Evolutionary conservation across 2,113 vertebrate species (phyloP).

Genomic region (Thinocorus orbignyianus): DNA sequence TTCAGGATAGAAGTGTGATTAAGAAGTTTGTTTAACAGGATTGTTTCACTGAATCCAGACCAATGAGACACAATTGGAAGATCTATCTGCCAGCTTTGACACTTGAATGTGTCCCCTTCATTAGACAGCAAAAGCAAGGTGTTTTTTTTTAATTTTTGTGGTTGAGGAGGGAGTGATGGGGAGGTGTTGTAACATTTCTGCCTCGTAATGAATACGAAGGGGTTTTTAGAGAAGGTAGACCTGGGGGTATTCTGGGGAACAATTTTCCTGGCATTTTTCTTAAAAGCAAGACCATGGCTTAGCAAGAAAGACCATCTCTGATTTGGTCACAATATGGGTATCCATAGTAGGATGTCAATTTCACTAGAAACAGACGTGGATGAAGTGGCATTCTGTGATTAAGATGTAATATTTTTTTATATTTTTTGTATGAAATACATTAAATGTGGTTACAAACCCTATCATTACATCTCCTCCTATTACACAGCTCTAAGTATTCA

Average conservation of each 20-base stretch:
- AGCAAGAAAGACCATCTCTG: neutral
- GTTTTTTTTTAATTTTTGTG: no score
- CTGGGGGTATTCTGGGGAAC: neutral
- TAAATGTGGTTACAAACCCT: neutral
- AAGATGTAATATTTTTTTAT: neutral
- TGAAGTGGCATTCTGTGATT: neutral
- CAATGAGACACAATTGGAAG: neutral
- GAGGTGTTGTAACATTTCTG: neutral
- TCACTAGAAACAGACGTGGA: neutral
- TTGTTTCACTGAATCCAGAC: neutral
- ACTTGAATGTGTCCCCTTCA: neutral
- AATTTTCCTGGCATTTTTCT: neutral
- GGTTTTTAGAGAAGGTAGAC: neutral
- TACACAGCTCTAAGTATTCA: conserved; percentile 32
- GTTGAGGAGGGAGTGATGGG: neutral
- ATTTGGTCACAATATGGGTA: neutral
- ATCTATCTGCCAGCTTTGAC: neutral
- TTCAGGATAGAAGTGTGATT: neutral
- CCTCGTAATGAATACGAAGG: neutral
- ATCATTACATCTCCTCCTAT: neutral
- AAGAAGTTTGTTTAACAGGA: neutral
- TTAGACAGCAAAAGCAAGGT: neutral
- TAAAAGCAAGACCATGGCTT: neutral
- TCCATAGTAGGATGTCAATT: neutral
- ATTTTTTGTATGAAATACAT: neutral